These are phyloP conservation scores for Pandemis corylana DNA, from an alignment of 2,888 invertebrate genomes.

Conservation along the genomic window DNA sequence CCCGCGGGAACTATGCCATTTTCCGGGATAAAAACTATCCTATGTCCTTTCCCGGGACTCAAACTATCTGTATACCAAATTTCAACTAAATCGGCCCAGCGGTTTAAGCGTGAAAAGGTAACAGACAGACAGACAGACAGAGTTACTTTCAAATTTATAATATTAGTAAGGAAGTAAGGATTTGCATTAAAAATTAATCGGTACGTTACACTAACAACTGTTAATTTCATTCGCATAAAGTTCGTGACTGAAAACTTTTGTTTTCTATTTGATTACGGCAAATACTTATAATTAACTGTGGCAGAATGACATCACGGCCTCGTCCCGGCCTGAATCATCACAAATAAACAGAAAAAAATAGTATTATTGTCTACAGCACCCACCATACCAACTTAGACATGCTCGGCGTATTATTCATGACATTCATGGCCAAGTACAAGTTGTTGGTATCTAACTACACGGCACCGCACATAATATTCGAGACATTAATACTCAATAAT, in stretches of 20 bases:
- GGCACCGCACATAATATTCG: too few relatives aligned
- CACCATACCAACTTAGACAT: neutral
- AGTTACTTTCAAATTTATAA: too few relatives aligned
- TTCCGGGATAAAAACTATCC: too few relatives aligned
- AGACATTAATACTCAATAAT: too few relatives aligned
- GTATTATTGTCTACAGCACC: conserved; percentile 27
- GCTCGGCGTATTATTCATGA: neutral
- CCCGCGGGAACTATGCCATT: too few relatives aligned
- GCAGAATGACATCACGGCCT: conserved; percentile 40
- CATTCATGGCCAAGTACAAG: neutral
- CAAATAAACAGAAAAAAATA: conserved; percentile 32
- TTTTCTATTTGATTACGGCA: conserved; percentile 32
- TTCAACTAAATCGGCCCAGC: too few relatives aligned
- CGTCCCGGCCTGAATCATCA: conserved; percentile 31
- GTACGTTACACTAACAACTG: neutral
- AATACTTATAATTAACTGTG: conserved; percentile 41
- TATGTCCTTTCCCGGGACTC: too few relatives aligned
- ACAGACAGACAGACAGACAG: too few relatives aligned
- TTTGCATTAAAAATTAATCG: neutral
- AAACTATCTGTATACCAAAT: too few relatives aligned
- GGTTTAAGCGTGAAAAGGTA: too few relatives aligned
- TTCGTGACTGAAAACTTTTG: conserved; percentile 18
- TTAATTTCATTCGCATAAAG: neutral
- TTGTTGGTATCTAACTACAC: neutral
- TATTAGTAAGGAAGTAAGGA: too few relatives aligned